Conservation (phyloP, 2,888 invertebrate species). For the Heteromyza rotundicornis region DNA sequence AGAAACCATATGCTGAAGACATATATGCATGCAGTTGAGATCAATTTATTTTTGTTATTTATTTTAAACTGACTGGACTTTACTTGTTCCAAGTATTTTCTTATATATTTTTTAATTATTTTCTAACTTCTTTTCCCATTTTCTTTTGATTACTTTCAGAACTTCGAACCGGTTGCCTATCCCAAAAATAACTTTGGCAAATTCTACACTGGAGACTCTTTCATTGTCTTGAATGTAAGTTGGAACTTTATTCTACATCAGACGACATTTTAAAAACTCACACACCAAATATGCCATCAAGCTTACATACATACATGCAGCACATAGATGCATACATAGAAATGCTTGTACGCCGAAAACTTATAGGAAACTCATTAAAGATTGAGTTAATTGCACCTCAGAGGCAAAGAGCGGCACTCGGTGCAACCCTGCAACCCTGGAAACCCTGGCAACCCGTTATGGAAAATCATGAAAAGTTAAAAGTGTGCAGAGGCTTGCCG, state of each 20-base stretch:
- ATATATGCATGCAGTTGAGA: too few species aligned
- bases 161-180: slow-evolving; percentile 79
- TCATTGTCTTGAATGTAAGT: slow-evolving; percentile 80
- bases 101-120: not conserved
- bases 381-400: slow-evolving; percentile 38
- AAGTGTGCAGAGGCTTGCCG: not conserved
- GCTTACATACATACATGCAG: not conserved
- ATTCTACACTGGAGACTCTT: slow-evolving; percentile 86
- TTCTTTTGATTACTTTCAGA: too few species aligned
- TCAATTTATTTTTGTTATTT: too few species aligned
- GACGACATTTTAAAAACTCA: too few species aligned
- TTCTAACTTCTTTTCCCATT: slow-evolving; percentile 25
- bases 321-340: slow-evolving; percentile 9
- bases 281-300: too few species aligned
- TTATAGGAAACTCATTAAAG: slow-evolving; percentile 38
- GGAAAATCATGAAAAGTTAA: not conserved
- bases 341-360: slow-evolving; percentile 8
- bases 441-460: not conserved
- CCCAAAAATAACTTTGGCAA: slow-evolving; percentile 77
- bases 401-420: slow-evolving; percentile 15
- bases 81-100: too few species aligned
- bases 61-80: too few species aligned
- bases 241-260: too few species aligned
- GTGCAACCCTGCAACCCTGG: too few species aligned
- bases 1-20: not conserved